Evolutionary conservation across 1,140 invertebrate genomes (phyloP), one percentile per base, ranked within the genome.

Genomic region (Pararge aegeria): DNA sequence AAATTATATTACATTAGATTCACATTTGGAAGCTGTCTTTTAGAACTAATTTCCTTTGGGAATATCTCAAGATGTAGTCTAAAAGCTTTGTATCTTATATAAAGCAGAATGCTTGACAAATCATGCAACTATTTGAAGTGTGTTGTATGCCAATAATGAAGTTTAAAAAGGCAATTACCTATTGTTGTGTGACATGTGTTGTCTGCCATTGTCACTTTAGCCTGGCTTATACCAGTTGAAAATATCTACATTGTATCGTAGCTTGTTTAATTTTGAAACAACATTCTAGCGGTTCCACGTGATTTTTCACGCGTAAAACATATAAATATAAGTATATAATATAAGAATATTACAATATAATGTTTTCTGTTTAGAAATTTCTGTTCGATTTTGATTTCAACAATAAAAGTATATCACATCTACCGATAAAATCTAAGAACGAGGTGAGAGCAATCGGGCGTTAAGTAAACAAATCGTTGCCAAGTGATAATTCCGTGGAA

Each of bases 401-500:
- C 16, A 40, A 40, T 9, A 40, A 16, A 40, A 40, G 30, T 12
- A 34, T 34, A 15, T 18, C 5, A 16, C 5, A 15, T 40, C 16
- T 40, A 15, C 6, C 13, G 56, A 53, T 59, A 53, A 18, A 46
- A 59, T 59, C 49, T 37, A 6, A 1, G 9, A 64, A 66, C 61
- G 53, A 70, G 66, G 59, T 66, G 69, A 63, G 55, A 48, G 58
- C 66, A 74, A 77, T 73, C 69, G 70, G 66, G 67, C 62, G 69
- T 63, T 46, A 46, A 66, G 68, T 64, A 76, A 80, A 77, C 75
- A 83, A 83, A 77, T 77, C 74, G 66, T 55, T 67, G 58, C 61
- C 61, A 70, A 81, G 77, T 75, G 75, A 80, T 81, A 78, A 75
- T 80, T 84, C 70, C 65, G 64, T 66, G 59, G 10, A 46, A 81